Conservation (phyloP, 2,888 invertebrate species). For the Cryptocephalus primarius region DNA sequence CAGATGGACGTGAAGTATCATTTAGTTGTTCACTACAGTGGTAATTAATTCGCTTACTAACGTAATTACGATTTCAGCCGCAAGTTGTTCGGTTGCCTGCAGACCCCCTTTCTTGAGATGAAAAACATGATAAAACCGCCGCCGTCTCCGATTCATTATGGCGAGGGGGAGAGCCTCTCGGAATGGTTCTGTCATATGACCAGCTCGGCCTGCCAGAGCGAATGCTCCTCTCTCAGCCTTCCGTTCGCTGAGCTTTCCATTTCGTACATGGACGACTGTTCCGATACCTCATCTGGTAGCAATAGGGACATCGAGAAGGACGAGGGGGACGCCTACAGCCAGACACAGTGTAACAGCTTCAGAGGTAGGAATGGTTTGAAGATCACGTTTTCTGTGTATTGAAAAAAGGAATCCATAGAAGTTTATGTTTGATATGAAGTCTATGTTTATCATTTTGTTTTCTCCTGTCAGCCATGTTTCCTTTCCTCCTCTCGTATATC, state of each 20-base stretch:
- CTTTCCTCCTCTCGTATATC: no score
- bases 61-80: conserved; percentile 32
- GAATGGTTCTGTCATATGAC: conserved; percentile 34
- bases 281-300: conserved; percentile 28
- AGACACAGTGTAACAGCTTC: conserved; percentile 26
- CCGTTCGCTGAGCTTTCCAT: conserved; percentile 35
- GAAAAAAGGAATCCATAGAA: background rate
- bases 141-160: conserved; percentile 31
- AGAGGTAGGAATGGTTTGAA: conserved; percentile 20
- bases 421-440: no score
- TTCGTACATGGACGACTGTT: conserved; percentile 35
- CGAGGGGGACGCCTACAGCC: conserved; percentile 19
- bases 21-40: background rate
- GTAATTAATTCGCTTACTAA: background rate
- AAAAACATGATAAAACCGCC: conserved; percentile 45
- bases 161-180: conserved; percentile 34
- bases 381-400: background rate
- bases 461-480: no score
- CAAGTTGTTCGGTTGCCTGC: conserved; percentile 48
- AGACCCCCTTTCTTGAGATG: conserved; percentile 46
- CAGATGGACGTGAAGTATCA: no score
- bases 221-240: conserved; percentile 35
- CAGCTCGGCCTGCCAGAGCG: conserved; percentile 24
- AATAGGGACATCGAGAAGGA: conserved; percentile 14
- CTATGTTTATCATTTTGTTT: no score